phyloP scores from a whole-genome alignment of 2,888 invertebrate genomes.

The Pocota personata region DNA sequence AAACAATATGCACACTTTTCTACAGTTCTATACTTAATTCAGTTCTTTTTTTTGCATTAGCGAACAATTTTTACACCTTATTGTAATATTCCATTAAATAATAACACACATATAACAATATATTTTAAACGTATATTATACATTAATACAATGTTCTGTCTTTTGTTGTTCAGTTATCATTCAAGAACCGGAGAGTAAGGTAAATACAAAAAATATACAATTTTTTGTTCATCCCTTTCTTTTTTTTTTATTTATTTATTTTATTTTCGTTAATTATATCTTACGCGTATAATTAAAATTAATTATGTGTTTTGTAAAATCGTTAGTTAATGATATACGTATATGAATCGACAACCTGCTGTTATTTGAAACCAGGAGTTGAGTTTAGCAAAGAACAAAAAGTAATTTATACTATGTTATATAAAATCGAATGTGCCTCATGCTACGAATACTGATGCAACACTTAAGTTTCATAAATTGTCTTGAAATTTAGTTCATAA shows the following conservation, averaged over 20 bases:
- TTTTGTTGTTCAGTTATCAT: conserved; percentile 80
- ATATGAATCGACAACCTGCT: no score
- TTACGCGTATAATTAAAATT: no score
- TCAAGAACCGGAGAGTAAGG: conserved; percentile 81
- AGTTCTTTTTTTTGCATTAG: background rate
- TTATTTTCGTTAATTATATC: background rate
- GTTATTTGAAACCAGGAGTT: no score
- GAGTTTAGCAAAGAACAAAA: no score
- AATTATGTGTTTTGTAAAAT: no score
- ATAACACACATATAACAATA: background rate
- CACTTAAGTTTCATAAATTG: no score
- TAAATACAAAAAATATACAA: conserved; percentile 74
- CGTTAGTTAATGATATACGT: no score
- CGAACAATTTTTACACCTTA: background rate
- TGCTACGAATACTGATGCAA: no score
- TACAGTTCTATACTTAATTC: background rate
- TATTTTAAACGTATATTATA: background rate
- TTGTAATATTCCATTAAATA: background rate
- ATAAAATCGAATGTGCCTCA: no score
- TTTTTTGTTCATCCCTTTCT: background rate
- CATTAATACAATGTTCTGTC: conserved; percentile 58
- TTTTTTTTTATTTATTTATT: background rate
- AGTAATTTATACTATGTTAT: no score
- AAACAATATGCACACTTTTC: background rate
- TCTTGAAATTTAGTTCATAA: no score